Evolutionary conservation across 1,140 invertebrate genomes (phyloP), one percentile per base, ranked within the genome.

Genomic region (Reticulitermes speratus): DNA sequence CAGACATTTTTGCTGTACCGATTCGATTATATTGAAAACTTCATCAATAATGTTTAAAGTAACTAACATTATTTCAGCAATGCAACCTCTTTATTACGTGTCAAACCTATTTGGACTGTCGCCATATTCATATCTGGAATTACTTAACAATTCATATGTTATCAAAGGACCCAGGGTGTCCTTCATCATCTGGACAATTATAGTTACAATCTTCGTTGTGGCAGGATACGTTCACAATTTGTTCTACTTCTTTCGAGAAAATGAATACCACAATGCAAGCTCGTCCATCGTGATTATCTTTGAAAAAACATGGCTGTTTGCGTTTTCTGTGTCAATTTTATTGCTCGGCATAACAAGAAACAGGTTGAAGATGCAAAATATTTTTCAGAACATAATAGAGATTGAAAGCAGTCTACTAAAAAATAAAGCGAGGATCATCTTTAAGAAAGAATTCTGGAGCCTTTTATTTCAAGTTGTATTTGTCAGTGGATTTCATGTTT

Each of bases 301-400:
- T 75, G 65, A 75, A 25, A 75, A 75, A 30, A 75, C 65, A 75
- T 75, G 65, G 65, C 7, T 75, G n/a, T 75, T n/a, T 75, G 65
- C 65, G 5, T 75, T 75, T 30, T 75, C 25, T 75, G n/a, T 75
- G 9, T 75, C 65, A 11, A n/a, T 75, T 30, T 30, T 75, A 11
- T 75, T 75, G n/a, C 65, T 75, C 9, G 65, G 65, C 7, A 14
- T 75, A 75, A 75, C 65, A 25, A n/a, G 65, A 30, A 75, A 75
- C n/a, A 75, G 65, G 14, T 8, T n/a, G 6, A 75, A 75, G 65
- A 11, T 75, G 11, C 25, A 30, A 30, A 30, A 14, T 30, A 75
- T 75, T 75, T 75, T 75, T 2, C 65, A 30, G 25, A 2, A 75
- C 14, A 30, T 75, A 8, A 8, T 75, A 8, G 65, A 75, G 9